Evolutionary conservation across 2,113 vertebrate species (phyloP).

Genomic region (Turnix velox): DNA sequence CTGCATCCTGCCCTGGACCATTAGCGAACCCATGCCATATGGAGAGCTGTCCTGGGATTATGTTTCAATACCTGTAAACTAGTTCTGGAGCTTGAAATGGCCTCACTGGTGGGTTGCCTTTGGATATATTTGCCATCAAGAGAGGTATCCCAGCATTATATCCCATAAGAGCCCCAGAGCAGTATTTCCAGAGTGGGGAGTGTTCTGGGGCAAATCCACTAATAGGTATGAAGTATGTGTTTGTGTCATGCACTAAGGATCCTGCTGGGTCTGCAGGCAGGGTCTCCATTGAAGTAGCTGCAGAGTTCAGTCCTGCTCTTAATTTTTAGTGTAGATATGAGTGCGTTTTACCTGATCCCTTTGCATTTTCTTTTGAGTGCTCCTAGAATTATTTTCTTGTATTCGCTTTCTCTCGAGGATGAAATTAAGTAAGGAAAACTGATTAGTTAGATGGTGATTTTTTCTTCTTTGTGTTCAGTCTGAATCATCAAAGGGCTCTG

Average conservation of each 20-base stretch:
- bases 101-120: background rate
- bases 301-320: background rate
- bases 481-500: background rate
- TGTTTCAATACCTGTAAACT: background rate
- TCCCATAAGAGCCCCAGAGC: background rate
- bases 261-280: background rate
- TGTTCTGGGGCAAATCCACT: background rate
- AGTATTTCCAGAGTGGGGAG: background rate
- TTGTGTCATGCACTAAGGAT: background rate
- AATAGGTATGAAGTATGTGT: background rate
- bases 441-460: background rate
- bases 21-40: background rate
- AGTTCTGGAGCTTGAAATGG: background rate
- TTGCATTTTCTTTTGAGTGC: background rate
- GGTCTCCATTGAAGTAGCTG: background rate
- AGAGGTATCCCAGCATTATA: background rate
- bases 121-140: background rate
- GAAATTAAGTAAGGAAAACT: background rate
- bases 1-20: background rate
- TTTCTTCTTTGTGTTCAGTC: background rate
- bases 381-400: background rate
- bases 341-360: background rate
- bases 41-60: background rate
- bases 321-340: background rate
- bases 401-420: background rate